Evolutionary conservation across 2,888 invertebrate species (phyloP), one percentile per base, ranked within the genome.

Genomic region (Lapara coniferarum): DNA sequence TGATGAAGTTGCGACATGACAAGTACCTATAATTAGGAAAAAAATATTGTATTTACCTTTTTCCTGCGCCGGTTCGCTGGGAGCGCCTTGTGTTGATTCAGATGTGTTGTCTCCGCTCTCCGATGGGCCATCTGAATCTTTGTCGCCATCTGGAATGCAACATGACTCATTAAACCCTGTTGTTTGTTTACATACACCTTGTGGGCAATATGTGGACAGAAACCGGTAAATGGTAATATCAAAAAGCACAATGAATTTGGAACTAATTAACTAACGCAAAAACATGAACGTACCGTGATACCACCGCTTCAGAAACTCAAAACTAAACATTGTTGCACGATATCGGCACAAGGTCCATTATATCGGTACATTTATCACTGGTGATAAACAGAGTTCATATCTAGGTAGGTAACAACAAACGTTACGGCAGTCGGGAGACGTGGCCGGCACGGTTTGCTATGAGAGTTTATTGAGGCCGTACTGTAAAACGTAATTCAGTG

Each of bases 31-130:
- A 8, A n/a, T 16, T 30, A 63, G 25, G 30, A 69, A 66, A 72
- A 72, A 37, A 66, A 30, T 46, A 63, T 13, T 52, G 68, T 85
- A n/a, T n/a, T n/a, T n/a, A 94, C 94, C 94, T 93, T 90, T 94
- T 86, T 94, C 94, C 82, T 94, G 91, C 19, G 94, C 89, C 57
- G 92, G 91, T 75, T 93, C 93, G 79, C 90, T 92, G 69, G 89
- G 79, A 46, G 89, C 85, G 55, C 90, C 91, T 78, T 92, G 92
- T 66, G 92, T 93, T 49, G 93, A 92, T 77, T 93, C 93, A 66
- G 93, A 93, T 52, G 93, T 93, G 75, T 90, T 93, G 81, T 94
- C 94, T n/a, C 93, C 94, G 80, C 93, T 93, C 85, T 94, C 94
- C 10, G 94, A 94, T 71, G 90, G 92, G 2, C 91, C 93, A 78